phyloP scores from a whole-genome alignment of 2,888 invertebrate genomes.

The Caenorhabditis plicata region DNA sequence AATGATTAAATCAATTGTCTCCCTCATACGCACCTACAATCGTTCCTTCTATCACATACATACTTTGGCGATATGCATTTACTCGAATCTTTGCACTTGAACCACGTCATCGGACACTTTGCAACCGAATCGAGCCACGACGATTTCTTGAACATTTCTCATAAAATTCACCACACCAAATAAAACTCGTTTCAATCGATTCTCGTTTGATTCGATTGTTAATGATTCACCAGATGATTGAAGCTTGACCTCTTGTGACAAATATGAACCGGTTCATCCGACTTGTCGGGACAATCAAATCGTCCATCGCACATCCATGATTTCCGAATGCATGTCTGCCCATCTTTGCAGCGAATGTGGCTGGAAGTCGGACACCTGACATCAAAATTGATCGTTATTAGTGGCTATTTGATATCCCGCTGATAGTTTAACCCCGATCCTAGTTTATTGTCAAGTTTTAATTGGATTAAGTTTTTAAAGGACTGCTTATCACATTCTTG shows the following conservation, averaged over 20 bases:
- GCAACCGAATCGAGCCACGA: conserved; percentile 12
- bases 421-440: no score
- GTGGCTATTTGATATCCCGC: no score
- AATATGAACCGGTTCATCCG: conserved; percentile 37
- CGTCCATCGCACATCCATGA: conserved; percentile 48
- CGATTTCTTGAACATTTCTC: conserved; percentile 11
- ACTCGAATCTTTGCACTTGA: conserved; percentile 39
- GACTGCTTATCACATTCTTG: no score
- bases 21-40: conserved; percentile 40
- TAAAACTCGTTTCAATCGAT: no score
- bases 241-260: conserved; percentile 28
- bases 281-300: conserved; percentile 42
- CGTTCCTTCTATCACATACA: conserved; percentile 38
- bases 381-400: no score
- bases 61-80: conserved; percentile 26
- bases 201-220: not conserved
- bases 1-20: no score
- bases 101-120: conserved; percentile 43
- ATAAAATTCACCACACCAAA: not conserved
- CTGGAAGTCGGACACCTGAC: conserved; percentile 26
- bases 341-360: conserved; percentile 34
- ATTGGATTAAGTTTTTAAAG: no score
- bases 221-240: conserved; percentile 14
- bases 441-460: no score
- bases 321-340: conserved; percentile 39